Percentiles rank a stretch among this genome's conserved stretches.
Conservation (phyloP, 2,797 vertebrate genomes). For the Dromococcyx pavoninus region DNA sequence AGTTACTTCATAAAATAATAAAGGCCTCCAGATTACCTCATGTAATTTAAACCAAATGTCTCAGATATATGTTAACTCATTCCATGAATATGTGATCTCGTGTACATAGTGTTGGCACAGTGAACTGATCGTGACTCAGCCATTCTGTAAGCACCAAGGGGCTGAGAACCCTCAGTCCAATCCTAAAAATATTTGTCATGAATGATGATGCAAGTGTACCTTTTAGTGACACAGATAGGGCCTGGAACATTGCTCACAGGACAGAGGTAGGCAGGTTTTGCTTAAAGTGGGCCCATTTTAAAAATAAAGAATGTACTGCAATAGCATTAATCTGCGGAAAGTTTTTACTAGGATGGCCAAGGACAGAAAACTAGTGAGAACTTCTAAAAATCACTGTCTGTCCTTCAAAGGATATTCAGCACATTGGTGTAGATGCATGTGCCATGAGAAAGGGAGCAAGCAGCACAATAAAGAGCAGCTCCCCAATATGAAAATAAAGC, state of each 20-base stretch:
- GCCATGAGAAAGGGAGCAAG: neutral
- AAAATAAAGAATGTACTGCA: neutral
- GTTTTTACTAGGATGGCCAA: neutral
- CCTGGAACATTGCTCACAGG: neutral
- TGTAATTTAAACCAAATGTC: neutral
- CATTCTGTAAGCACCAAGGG: neutral
- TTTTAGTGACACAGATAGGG: neutral
- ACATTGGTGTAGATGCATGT: neutral
- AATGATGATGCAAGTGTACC: rapidly evolving
- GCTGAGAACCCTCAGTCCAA: neutral
- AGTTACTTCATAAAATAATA: neutral
- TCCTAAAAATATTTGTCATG: neutral
- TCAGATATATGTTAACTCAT: neutral
- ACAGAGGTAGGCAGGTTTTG: neutral
- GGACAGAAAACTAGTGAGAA: neutral
- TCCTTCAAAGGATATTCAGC: neutral
- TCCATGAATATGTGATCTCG: neutral
- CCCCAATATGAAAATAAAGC: neutral
- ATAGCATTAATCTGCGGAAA: neutral
- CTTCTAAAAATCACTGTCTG: neutral
- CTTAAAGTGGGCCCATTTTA: neutral
- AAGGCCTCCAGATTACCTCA: neutral
- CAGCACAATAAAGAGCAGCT: neutral
- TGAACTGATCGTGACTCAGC: neutral
- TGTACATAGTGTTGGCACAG: neutral